Base-by-base conservation (phyloP, 2,888 invertebrate species). In the Alloplasta piceator region DNA sequence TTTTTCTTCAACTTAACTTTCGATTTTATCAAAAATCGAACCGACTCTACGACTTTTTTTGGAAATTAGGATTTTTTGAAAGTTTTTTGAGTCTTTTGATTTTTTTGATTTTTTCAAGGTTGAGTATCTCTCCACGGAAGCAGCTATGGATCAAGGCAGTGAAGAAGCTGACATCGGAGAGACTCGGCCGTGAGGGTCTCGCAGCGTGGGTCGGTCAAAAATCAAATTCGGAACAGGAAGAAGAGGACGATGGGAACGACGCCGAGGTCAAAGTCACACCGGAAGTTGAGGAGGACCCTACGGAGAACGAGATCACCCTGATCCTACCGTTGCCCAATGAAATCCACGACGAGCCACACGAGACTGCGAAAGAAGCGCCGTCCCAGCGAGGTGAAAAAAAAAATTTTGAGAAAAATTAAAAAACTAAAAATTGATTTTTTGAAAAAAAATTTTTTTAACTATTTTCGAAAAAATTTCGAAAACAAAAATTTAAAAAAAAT, bases 111-210 rank as follows among this genome's bases (percentile, higher is more conserved):
- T 52, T 2, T n/a, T 5, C 3, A 56, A 90, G 90, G 82, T 74
- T 87, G 82, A 87, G 87, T 83, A 92, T 92, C 83, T 91, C 92
- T 50, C 92, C 92, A 80, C 88, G 90, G 84, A 92, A 92, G 85
- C 92, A 92, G 78, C 86, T 92, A 87, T 92, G 92, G 92, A 92
- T 92, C 85, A 92, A 92, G 82, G 92, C 92, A 26, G 92, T 92
- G 85, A 92, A 92, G 85, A 92, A 92, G 82, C 84, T 92, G 73
- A 92, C 92, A 6, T 91, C 92, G 56, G 92, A 92, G 86, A 87
- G 92, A 77, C 86, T 92, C 46, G 92, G 92, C 50, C 87, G 91
- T 61, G 92, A 92, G 81, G 90, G 92, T 82, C 86, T 92, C 50
- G 92, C 92, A 36, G 91, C 92, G 56, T 91, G 92, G 92, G 91